Conservation (phyloP, 2,888 invertebrate species). For the Dicycla oo region DNA sequence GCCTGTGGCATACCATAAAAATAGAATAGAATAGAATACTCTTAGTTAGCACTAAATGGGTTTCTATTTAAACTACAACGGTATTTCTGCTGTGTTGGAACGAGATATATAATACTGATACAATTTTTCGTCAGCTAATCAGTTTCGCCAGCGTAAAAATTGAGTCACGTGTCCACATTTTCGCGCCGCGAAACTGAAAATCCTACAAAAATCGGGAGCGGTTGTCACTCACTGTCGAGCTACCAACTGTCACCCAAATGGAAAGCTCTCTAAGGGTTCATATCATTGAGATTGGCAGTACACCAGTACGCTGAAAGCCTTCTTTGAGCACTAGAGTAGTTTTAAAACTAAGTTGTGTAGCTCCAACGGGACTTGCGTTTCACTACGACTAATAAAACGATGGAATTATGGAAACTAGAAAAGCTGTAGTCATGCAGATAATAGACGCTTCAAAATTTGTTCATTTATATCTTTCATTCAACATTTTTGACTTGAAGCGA, state of each 20-base stretch:
- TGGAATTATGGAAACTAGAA: neutral
- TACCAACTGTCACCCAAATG: neutral
- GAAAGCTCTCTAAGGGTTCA: slow-evolving; percentile 24
- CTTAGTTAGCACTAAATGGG: no score
- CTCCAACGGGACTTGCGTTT: slow-evolving; percentile 20
- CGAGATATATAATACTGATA: neutral
- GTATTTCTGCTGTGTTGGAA: neutral
- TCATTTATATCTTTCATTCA: neutral
- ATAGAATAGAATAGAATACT: no score
- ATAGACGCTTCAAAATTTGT: neutral
- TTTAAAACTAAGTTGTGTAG: slow-evolving; percentile 10
- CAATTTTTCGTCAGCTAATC: neutral
- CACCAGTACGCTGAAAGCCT: slow-evolving; percentile 35
- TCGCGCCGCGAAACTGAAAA: neutral
- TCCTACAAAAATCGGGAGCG: neutral
- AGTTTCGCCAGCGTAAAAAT: neutral
- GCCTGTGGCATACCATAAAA: neutral
- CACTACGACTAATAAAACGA: neutral
- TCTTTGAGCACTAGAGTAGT: slow-evolving; percentile 24
- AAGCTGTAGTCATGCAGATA: neutral
- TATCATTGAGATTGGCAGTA: slow-evolving; percentile 31
- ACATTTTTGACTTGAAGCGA: neutral
- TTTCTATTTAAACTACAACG: no score
- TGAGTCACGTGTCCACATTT: no score
- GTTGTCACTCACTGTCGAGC: neutral